Evolutionary conservation across 1,140 invertebrate genomes (phyloP).

Genomic region (Myzus persicae): DNA sequence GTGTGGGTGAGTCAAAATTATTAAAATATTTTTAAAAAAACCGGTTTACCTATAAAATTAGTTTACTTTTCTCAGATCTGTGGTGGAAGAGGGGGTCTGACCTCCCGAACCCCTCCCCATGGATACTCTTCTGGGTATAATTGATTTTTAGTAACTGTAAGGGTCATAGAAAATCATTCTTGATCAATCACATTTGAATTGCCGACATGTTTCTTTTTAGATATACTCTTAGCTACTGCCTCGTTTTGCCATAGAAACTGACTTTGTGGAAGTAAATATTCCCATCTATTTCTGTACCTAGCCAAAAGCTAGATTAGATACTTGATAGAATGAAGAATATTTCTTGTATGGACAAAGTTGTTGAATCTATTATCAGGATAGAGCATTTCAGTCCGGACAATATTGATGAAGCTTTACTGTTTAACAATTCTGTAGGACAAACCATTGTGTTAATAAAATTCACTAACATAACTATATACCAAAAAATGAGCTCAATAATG

Average conservation of each 20-base stretch:
- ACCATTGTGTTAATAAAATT: conserved; percentile 34
- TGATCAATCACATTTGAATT: neutral
- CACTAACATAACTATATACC: neutral
- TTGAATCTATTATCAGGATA: neutral
- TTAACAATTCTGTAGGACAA: conserved; percentile 15
- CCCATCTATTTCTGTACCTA: conserved; percentile 7
- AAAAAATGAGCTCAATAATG: conserved; percentile 24
- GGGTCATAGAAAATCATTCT: neutral
- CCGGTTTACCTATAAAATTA: too few species aligned
- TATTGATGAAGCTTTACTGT: neutral
- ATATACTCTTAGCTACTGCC: neutral
- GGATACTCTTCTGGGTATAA: too few species aligned
- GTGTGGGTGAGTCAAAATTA: too few species aligned
- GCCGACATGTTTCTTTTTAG: conserved; percentile 34
- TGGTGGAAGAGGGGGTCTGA: too few species aligned
- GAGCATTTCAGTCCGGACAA: conserved; percentile 19
- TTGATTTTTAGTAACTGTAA: neutral
- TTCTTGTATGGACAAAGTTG: neutral
- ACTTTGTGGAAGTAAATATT: conserved; percentile 43
- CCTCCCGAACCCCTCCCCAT: too few species aligned
- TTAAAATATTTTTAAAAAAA: too few species aligned
- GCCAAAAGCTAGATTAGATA: neutral
- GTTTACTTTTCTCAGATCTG: too few species aligned
- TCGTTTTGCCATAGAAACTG: neutral
- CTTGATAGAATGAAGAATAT: neutral